Percentiles rank a stretch among this genome's conserved stretches.
Conservation (phyloP, 2,113 vertebrate genomes). For the Pongo pygmaeus region DNA sequence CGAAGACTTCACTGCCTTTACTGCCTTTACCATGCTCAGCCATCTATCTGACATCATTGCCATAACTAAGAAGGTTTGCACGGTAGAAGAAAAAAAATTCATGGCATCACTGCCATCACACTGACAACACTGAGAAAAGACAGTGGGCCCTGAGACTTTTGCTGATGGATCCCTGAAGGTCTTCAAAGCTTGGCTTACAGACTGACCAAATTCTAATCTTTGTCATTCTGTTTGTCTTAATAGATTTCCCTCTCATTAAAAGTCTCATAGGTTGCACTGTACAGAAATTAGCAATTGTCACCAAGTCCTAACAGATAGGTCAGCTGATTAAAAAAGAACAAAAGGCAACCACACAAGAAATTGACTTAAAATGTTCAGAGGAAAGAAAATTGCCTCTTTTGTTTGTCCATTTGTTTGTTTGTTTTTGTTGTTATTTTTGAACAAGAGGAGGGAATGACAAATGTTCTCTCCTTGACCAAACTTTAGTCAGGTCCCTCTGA, state of each 20-base stretch:
- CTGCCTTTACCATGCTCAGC: background rate
- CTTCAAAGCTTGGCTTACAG: background rate
- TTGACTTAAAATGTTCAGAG: background rate
- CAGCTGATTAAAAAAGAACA: background rate
- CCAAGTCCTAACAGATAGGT: background rate
- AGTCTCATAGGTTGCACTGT: background rate
- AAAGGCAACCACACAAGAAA: background rate
- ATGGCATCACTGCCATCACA: background rate
- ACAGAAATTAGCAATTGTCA: background rate
- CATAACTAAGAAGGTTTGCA: background rate
- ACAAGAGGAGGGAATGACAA: background rate
- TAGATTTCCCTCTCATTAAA: background rate
- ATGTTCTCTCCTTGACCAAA: background rate
- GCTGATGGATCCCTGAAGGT: background rate
- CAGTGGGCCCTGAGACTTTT: background rate
- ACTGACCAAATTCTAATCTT: background rate
- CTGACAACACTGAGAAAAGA: background rate
- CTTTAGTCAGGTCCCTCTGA: background rate
- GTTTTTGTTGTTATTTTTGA: background rate
- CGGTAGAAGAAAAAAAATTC: background rate
- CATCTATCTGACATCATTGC: background rate
- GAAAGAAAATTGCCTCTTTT: background rate
- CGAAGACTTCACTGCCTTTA: background rate
- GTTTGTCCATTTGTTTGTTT: no score
- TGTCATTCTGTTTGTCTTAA: background rate